Base-by-base conservation (phyloP, 2,113 vertebrate genomes). In the Apeltes quadracus region DNA sequence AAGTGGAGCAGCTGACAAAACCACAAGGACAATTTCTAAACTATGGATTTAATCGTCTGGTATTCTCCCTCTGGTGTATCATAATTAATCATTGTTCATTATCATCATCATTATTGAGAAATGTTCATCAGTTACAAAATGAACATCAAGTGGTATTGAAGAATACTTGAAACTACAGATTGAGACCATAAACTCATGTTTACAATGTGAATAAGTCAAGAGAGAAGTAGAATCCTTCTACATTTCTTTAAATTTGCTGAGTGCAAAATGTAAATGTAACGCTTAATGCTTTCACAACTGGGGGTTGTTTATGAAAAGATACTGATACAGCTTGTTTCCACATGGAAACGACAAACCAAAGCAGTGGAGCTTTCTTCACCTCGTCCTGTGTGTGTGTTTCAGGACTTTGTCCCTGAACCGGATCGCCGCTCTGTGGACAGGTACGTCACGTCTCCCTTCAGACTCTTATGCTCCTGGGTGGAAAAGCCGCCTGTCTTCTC, bases 401-500 rank as follows among this genome's bases (percentile, higher is more conserved):
- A 97, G 96, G 95, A 95, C 76, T 79, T 90, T 57, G 55, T 79
- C 82, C 93, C 92, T 85, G 92, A 93, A 68, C 75, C 86, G 0
- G 84, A 82, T 69, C 73, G 50, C 0, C 7, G 71, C 43, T 39
- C 88, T 78, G 84, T 78, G 16, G 75, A 89, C 84, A 94, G 95
- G 96, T 98, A 61, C 1, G 15, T 50, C 3, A 10, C 62, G 18
- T 7, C 27, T 36, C 14, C 7, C 7, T 5, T 32, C 38, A 38
- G 55, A 29, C 3, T 16, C 14, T n/a, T n/a, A n/a, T n/a, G n/a
- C n/a, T 14, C 32, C 4, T 14, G n/a, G 56, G 48, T 48, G 12
- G 38, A 36, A 55, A 61, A 54, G 6, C 27, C 20, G 15, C 27
- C 38, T 41, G 18, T 48, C 48, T 3, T n/a, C 2, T 41, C 14